These are phyloP conservation scores for Diplolepis rosae DNA, from an alignment of 2,888 invertebrate species.

Conservation along the genomic window DNA sequence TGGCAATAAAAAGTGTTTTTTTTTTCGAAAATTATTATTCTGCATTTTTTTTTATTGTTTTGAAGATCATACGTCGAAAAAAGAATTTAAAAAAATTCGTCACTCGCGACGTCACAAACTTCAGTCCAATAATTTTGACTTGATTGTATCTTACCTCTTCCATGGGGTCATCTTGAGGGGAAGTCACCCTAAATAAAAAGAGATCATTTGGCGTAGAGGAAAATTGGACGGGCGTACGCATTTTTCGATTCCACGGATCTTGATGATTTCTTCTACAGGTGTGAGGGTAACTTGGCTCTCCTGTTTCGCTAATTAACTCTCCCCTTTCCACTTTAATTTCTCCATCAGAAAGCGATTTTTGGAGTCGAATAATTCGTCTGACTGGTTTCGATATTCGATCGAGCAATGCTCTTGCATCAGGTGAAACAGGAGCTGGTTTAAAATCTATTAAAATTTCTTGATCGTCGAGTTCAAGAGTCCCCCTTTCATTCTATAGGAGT, in stretches of 20 bases:
- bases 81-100: too few relatives aligned
- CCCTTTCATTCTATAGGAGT: too few relatives aligned
- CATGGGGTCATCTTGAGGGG: constrained; percentile 65
- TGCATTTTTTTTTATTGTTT: too few relatives aligned
- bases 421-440: constrained; percentile 83
- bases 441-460: constrained; percentile 91
- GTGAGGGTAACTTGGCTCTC: constrained; percentile 73
- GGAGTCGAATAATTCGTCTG: constrained; percentile 76
- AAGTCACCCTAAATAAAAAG: constrained; percentile 63
- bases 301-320: constrained; percentile 71
- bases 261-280: constrained; percentile 70
- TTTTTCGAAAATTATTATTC: too few relatives aligned
- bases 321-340: constrained; percentile 79
- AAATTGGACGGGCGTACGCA: constrained; percentile 68
- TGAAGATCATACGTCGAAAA: too few relatives aligned
- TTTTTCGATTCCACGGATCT: constrained; percentile 67
- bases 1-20: too few relatives aligned
- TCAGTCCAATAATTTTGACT: background rate
- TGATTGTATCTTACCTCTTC: constrained; percentile 65
- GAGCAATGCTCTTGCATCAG: constrained; percentile 76
- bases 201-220: constrained; percentile 72
- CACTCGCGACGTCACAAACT: too few relatives aligned
- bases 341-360: constrained; percentile 88
- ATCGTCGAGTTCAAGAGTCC: constrained; percentile 71
- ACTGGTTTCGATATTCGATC: constrained; percentile 64